A percentile compares a stretch with the other conserved stretches of the same genome.
These are phyloP conservation scores for Ammodramus savannarum DNA, from an alignment of 2,113 vertebrate species.

Conservation along the genomic window DNA sequence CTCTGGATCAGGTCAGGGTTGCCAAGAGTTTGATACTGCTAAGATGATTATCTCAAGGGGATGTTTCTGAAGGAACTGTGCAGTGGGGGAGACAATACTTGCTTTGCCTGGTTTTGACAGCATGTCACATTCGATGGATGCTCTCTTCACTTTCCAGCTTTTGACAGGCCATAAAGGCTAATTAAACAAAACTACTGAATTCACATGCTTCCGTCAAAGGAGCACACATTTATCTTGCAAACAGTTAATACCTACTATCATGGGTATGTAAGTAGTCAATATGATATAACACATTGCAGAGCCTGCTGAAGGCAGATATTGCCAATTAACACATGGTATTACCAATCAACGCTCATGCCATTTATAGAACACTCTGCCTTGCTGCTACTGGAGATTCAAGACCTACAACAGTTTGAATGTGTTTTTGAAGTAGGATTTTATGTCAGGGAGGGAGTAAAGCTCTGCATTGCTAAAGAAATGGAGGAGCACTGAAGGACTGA, in stretches of 20 bases:
- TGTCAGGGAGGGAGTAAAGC: constrained; percentile 9
- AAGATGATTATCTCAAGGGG: constrained; percentile 53
- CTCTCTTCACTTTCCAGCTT: constrained; percentile 47
- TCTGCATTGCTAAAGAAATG: background rate
- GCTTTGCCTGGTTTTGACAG: constrained; percentile 67
- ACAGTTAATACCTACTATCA: constrained; percentile 62
- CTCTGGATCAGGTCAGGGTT: background rate
- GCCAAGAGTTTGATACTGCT: constrained; percentile 43
- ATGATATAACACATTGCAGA: constrained; percentile 62
- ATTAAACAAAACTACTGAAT: constrained; percentile 66
- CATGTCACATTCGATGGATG: constrained; percentile 61
- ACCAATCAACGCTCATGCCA: constrained; percentile 55
- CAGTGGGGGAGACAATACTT: constrained; percentile 7
- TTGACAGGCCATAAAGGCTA: constrained; percentile 69
- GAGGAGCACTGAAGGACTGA: background rate
- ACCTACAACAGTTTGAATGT: background rate
- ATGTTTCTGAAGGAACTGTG: constrained; percentile 9
- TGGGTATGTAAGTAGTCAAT: constrained; percentile 51
- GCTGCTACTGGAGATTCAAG: constrained; percentile 24
- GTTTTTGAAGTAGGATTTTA: constrained; percentile 24
- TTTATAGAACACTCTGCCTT: constrained; percentile 43
- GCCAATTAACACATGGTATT: constrained; percentile 70
- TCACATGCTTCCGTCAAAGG: constrained; percentile 46
- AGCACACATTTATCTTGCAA: constrained; percentile 47
- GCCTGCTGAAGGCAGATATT: constrained; percentile 69